Evolutionary conservation across 2,797 vertebrate species (phyloP).

Genomic region (Catostomus latipinnis): DNA sequence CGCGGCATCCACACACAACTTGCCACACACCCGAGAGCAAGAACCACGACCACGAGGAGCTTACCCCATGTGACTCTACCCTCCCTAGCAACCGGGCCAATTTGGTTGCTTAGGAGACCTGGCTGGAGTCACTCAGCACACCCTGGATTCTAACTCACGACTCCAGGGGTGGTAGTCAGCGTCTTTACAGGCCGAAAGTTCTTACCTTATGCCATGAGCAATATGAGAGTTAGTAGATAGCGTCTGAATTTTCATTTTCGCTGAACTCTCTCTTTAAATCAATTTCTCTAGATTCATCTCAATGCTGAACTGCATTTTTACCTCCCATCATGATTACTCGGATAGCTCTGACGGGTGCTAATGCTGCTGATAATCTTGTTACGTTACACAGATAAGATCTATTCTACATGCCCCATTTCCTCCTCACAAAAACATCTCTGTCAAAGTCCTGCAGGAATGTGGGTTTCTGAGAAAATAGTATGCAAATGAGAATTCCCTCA

Average conservation of each 20-base stretch:
- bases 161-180: no score
- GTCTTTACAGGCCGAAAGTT: no score
- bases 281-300: conserved; percentile 52
- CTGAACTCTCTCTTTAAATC: conserved; percentile 36
- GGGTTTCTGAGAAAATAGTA: conserved; percentile 51
- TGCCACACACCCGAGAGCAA: no score
- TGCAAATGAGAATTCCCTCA: conserved; percentile 60
- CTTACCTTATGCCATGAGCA: no score
- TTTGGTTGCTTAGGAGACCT: no score
- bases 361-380: conserved; percentile 56
- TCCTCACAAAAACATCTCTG: conserved; percentile 47
- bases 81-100: no score
- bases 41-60: no score
- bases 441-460: conserved; percentile 38
- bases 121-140: no score
- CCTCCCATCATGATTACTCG: conserved; percentile 31
- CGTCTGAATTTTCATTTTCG: conserved; percentile 18
- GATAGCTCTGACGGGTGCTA: conserved; percentile 40
- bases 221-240: conserved; percentile 5
- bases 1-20: no score
- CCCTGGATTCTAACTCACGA: no score
- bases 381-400: conserved; percentile 55
- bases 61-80: no score
- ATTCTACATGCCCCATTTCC: conserved; percentile 44
- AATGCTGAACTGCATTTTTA: conserved; percentile 43